Percentiles rank a stretch among this genome's conserved stretches.
These are phyloP conservation scores for Drosophila watanabei DNA, from an alignment of 1,140 invertebrate genomes.

Conservation along the genomic window DNA sequence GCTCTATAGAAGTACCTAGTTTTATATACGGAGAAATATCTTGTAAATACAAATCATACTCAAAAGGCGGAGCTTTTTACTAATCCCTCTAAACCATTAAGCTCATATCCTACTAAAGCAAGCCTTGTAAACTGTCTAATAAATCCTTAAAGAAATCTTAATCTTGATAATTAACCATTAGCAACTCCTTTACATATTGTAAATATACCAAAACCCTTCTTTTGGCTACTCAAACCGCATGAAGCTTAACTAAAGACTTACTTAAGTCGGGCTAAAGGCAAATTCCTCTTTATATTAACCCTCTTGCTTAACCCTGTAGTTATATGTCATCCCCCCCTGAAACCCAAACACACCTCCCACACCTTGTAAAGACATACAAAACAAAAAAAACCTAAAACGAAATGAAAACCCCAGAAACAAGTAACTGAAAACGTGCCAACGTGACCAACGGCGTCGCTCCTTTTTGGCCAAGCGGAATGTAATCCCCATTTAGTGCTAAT, in stretches of 20 bases:
- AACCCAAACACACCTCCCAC: constrained; percentile 3
- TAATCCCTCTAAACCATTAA: constrained; percentile 14
- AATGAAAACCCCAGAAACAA: constrained; percentile 19
- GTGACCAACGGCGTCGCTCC: constrained; percentile 67
- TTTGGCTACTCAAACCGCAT: constrained; percentile 28
- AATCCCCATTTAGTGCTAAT: constrained; percentile 54
- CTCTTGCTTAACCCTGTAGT: constrained; percentile 58
- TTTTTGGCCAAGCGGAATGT: constrained; percentile 57
- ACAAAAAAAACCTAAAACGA: constrained; percentile 6
- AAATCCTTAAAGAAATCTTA: background rate
- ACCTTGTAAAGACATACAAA: constrained; percentile 4
- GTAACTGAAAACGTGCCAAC: constrained; percentile 77
- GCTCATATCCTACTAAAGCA: background rate
- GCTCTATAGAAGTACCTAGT: constrained; percentile 23
- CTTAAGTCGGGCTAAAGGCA: constrained; percentile 50
- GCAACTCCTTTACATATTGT: background rate
- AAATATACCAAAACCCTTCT: background rate
- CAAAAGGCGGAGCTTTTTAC: background rate
- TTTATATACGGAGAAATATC: background rate
- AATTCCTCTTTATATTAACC: constrained; percentile 60
- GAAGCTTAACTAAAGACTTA: constrained; percentile 52
- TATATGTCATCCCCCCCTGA: constrained; percentile 65
- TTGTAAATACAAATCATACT: constrained; percentile 10
- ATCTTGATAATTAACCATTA: background rate
- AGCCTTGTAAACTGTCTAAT: constrained; percentile 3